phyloP scores from a whole-genome alignment of 2,797 vertebrate genomes.

The Sebastiscus albofasciatus region DNA sequence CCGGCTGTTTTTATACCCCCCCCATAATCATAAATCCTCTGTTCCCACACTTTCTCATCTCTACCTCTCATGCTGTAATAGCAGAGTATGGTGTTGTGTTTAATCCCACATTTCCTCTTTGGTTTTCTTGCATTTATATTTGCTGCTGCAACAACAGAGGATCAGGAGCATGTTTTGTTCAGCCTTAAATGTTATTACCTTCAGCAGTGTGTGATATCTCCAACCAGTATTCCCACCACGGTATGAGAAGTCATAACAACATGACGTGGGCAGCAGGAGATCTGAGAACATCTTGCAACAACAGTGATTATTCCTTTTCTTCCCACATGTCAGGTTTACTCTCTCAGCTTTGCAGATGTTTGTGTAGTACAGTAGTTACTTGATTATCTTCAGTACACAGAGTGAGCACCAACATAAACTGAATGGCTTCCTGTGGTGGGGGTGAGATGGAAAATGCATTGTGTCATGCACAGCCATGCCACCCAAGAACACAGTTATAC shows the following conservation, averaged over 20 bases:
- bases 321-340: constrained; percentile 9
- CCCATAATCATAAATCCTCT: constrained; percentile 24
- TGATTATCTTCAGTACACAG: constrained; percentile 26
- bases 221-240: not conserved
- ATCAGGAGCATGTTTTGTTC: not conserved
- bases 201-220: not conserved
- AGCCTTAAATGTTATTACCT: not conserved
- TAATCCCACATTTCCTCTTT: constrained; percentile 2
- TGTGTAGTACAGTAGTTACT: not conserved
- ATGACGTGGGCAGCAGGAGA: not conserved
- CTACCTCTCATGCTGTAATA: not conserved
- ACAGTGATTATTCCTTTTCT: constrained; percentile 2
- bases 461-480: not conserved
- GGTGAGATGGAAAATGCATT: not conserved
- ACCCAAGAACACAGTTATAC: not conserved
- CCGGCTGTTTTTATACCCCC: constrained; percentile 7
- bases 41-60: constrained; percentile 1
- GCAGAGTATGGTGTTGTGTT: not conserved
- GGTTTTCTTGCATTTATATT: not conserved
- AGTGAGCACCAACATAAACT: constrained; percentile 2
- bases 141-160: not conserved
- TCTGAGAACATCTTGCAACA: not conserved
- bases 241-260: not conserved
- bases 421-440: constrained; percentile 1
- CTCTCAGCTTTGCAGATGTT: constrained; percentile 27